phyloP scores from a whole-genome alignment of 37 sponge, comb jelly and placozoan genomes.

The Geodia barretti region DNA sequence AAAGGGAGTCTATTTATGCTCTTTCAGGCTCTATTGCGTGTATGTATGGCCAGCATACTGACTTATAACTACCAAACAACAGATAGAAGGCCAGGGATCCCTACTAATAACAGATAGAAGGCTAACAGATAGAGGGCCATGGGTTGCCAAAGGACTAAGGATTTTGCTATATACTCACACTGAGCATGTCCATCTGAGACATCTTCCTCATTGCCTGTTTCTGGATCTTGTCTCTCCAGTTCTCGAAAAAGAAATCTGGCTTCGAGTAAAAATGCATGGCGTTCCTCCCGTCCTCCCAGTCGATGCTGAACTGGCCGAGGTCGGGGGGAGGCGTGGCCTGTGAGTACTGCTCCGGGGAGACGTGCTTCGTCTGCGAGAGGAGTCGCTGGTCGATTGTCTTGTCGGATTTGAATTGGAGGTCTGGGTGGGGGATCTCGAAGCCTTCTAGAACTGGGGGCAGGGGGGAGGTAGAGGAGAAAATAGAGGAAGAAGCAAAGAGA shows the following conservation, averaged over 20 bases:
- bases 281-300: slow-evolving; percentile 31
- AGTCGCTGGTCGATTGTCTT: slow-evolving; percentile 10
- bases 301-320: slow-evolving; percentile 3
- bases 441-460: not conserved
- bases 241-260: slow-evolving; percentile 65
- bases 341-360: slow-evolving; percentile 3
- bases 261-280: slow-evolving; percentile 36
- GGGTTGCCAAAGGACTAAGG: not conserved
- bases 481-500: not conserved
- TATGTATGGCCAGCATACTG: no score
- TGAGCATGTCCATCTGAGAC: not conserved
- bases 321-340: not conserved
- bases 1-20: no score
- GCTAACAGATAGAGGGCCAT: no score
- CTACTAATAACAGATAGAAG: no score
- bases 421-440: slow-evolving; percentile 12
- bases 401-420: slow-evolving; percentile 22
- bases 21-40: no score
- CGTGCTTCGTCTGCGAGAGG: slow-evolving; percentile 5
- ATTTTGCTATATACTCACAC: not conserved
- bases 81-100: no score
- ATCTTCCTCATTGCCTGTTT: slow-evolving; percentile 5
- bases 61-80: no score
- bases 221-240: slow-evolving; percentile 50
- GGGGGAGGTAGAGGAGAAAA: not conserved